These are phyloP conservation scores for Eulemur mongoz DNA, from an alignment of 2,797 vertebrate genomes.

Conservation along the genomic window DNA sequence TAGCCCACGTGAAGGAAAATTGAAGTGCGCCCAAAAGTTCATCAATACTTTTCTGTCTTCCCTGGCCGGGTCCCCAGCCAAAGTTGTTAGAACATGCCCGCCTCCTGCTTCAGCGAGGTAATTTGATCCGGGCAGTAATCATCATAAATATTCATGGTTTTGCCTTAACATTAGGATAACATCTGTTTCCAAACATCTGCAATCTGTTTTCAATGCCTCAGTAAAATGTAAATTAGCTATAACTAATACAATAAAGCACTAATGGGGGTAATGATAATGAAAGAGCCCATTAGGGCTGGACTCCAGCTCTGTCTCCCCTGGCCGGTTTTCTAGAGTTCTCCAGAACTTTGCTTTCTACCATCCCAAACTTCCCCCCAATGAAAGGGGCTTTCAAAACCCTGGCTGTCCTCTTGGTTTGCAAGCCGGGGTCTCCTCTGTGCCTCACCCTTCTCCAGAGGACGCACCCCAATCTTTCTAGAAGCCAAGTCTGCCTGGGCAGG, in stretches of 20 bases:
- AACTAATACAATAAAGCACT: constrained; percentile 90
- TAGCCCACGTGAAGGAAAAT: constrained; percentile 73
- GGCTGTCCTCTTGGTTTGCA: background rate
- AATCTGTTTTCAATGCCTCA: constrained; percentile 95
- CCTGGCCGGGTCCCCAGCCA: constrained; percentile 77
- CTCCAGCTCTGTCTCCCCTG: constrained; percentile 59
- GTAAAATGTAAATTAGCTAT: constrained; percentile 90
- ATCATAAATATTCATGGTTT: constrained; percentile 96
- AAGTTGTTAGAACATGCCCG: constrained; percentile 80
- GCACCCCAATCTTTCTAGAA: background rate
- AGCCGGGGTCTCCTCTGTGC: background rate
- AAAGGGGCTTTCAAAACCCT: constrained; percentile 14
- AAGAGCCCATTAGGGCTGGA: constrained; percentile 84
- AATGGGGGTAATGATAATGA: constrained; percentile 90
- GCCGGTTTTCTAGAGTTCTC: constrained; percentile 65
- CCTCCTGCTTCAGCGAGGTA: constrained; percentile 84
- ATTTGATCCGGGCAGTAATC: constrained; percentile 91
- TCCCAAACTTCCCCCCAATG: constrained; percentile 16
- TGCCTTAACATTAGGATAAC: constrained; percentile 94
- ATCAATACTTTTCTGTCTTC: constrained; percentile 82
- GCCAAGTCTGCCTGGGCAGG: background rate
- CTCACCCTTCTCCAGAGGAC: background rate
- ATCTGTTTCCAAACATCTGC: constrained; percentile 95
- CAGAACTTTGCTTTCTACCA: constrained; percentile 71
- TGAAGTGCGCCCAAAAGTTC: constrained; percentile 76